Evolutionary conservation across 2,113 vertebrate genomes (phyloP).

Genomic region (Nannospalax galili): DNA sequence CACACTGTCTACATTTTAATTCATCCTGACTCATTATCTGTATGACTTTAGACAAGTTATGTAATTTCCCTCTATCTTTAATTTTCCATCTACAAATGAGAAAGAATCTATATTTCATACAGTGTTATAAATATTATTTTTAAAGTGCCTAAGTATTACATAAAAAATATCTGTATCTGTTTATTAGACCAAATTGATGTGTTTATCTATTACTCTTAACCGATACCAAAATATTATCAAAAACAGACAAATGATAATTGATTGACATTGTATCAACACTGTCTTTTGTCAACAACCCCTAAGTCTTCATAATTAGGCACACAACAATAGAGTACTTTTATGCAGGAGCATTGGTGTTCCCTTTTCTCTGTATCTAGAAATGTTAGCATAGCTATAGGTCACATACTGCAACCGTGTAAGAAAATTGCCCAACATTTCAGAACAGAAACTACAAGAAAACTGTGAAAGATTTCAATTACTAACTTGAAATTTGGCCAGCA

Average conservation of each 20-base stretch:
- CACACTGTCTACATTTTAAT: background rate
- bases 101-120: background rate
- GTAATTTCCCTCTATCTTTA: background rate
- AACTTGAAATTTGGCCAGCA: background rate
- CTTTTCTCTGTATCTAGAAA: background rate
- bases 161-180: background rate
- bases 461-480: background rate
- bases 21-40: background rate
- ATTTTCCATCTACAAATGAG: background rate
- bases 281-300: fast-evolving
- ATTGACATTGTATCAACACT: background rate
- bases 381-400: background rate
- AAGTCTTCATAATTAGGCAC: background rate
- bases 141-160: background rate
- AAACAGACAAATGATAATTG: background rate
- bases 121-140: background rate
- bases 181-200: slow-evolving; percentile 21
- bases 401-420: background rate
- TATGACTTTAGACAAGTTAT: background rate
- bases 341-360: background rate
- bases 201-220: background rate
- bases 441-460: background rate
- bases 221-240: background rate
- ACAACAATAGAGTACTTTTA: background rate
- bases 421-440: slow-evolving; percentile 29